A percentile compares a stretch with the other conserved stretches of the same genome.
Conservation (phyloP, 2,888 invertebrate species). For the Antheraea yamamai region DNA sequence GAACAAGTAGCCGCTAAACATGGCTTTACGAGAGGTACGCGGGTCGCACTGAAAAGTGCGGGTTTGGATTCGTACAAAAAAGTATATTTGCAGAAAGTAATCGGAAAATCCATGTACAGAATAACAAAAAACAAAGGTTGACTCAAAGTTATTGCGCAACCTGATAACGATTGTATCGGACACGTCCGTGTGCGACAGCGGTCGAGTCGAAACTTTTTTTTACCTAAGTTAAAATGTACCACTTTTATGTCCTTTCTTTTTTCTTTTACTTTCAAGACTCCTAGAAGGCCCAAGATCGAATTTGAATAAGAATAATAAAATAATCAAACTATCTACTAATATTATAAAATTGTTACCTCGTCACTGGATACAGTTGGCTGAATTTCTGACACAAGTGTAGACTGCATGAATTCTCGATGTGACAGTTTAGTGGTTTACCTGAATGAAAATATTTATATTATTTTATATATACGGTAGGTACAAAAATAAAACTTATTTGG, state of each 20-base stretch:
- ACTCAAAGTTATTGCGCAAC: too few relatives aligned
- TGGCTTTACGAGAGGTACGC: too few relatives aligned
- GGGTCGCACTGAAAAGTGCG: too few relatives aligned
- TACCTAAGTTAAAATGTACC: not conserved
- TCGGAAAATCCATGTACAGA: too few relatives aligned
- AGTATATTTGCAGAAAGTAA: too few relatives aligned
- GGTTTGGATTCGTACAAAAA: too few relatives aligned
- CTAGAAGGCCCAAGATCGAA: not conserved
- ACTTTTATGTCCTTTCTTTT: not conserved
- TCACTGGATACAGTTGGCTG: slow-evolving; percentile 90
- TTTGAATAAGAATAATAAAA: not conserved
- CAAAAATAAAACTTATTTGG: not conserved
- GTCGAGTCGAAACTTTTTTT: too few relatives aligned
- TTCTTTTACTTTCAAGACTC: not conserved
- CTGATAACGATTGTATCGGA: too few relatives aligned
- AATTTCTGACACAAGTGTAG: slow-evolving; percentile 94
- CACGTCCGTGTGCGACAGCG: too few relatives aligned
- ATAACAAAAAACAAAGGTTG: too few relatives aligned
- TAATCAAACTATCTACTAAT: not conserved
- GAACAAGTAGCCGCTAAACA: too few relatives aligned
- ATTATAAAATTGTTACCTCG: slow-evolving; percentile 67
- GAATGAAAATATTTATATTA: slow-evolving; percentile 42
- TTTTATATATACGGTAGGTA: not conserved
- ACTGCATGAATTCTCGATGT: slow-evolving; percentile 86
- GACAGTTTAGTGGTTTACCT: slow-evolving; percentile 86